Evolutionary conservation across 2,113 vertebrate genomes (phyloP).

Genomic region (Aegithalos caudatus): DNA sequence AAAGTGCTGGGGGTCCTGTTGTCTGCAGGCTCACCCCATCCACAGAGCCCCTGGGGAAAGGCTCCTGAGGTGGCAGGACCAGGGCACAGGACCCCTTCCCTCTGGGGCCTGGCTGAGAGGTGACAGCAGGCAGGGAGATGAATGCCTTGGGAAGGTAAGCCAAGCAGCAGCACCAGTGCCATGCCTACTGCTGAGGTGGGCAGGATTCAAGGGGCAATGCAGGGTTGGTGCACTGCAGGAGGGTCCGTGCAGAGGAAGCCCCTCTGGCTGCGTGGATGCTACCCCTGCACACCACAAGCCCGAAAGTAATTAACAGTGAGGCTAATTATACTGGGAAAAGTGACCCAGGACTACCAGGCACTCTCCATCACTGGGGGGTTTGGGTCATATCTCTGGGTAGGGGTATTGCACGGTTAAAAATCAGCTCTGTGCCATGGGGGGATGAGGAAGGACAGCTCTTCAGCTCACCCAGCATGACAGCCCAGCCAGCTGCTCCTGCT

Average conservation of each 20-base stretch:
- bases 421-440: accelerated
- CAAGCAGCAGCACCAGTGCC: not conserved
- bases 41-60: not conserved
- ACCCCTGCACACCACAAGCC: not conserved
- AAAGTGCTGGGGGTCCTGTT: not conserved
- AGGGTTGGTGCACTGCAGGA: not conserved
- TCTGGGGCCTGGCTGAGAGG: not conserved
- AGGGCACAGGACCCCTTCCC: not conserved
- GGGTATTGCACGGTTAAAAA: not conserved
- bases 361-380: not conserved
- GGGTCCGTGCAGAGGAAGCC: not conserved
- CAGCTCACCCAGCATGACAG: accelerated
- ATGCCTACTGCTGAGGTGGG: not conserved
- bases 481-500: not conserved
- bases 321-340: not conserved
- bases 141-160: not conserved
- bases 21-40: accelerated
- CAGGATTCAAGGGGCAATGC: not conserved
- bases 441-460: not conserved
- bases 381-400: not conserved
- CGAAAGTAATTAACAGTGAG: not conserved
- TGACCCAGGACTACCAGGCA: not conserved
- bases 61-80: not conserved
- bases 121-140: accelerated
- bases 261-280: accelerated